phyloP scores from a whole-genome alignment of 1,140 invertebrate species.

The Drosophila truncata region DNA sequence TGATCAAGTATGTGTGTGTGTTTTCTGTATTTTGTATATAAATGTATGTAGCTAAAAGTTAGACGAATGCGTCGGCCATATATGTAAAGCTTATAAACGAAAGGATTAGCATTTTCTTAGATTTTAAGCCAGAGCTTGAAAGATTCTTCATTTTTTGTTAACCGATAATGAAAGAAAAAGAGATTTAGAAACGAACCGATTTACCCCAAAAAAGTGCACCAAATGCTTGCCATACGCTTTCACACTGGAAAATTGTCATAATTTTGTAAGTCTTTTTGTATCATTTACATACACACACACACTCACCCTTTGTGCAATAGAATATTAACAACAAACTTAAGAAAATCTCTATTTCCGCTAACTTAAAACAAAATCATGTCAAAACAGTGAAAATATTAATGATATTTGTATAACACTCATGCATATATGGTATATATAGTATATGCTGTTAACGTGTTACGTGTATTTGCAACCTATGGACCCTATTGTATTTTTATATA shows the following conservation, averaged over 20 bases:
- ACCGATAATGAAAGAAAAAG: background rate
- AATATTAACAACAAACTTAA: constrained; percentile 25
- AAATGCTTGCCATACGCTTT: constrained; percentile 40
- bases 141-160: background rate
- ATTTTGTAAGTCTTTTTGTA: constrained; percentile 46
- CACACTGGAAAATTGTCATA: constrained; percentile 11
- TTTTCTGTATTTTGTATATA: constrained; percentile 28
- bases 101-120: constrained; percentile 3
- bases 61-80: constrained; percentile 43
- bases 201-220: constrained; percentile 58
- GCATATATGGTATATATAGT: constrained; percentile 11
- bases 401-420: constrained; percentile 21
- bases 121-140: background rate
- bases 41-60: constrained; percentile 45
- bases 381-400: constrained; percentile 29
- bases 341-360: constrained; percentile 26
- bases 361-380: constrained; percentile 1
- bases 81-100: background rate
- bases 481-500: constrained; percentile 83
- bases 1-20: constrained; percentile 30
- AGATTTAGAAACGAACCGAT: background rate
- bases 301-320: constrained; percentile 38
- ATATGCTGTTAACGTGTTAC: constrained; percentile 35
- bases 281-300: constrained; percentile 3
- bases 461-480: constrained; percentile 70